Base-by-base conservation (phyloP, 2,888 invertebrate genomes). In the Calameuta pallipes region DNA sequence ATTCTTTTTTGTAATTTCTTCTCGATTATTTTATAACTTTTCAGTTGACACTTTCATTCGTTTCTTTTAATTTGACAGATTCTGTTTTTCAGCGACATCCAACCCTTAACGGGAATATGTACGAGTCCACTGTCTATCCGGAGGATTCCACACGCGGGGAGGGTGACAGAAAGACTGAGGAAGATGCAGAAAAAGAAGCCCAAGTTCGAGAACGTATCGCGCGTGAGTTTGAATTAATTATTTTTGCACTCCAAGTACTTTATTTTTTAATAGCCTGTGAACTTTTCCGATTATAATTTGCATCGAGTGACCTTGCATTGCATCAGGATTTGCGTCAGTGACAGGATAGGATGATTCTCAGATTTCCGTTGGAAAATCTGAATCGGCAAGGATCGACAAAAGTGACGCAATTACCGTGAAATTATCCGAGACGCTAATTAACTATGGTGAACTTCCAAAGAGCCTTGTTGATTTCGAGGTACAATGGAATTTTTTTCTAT, bases 81-180 rank as follows among this genome's bases (percentile, higher is more conserved):
- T 56, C 23, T 56, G 9, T 56, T 56, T 56, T 31, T 34, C 31
- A 71, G 71, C 31, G 23, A 71, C 71, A 31, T 31, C 71, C 31
- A 31, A 71, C 31, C 34, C 31, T 71, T 13, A 34, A 71, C n/a
- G 81, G 85, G 78, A 82, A 81, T 77, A 90, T 90, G 90, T 89
- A 88, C 77, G 86, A 87, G 13, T 87, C 90, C n/a, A 89, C 90
- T 76, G 89, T 90, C n/a, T 89, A 87, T 81, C 90, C 90, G 71
- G 88, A 88, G 79, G 9, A 56, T 56, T 56, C 56, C 56, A 56
- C 56, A 56, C 56, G 56, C 56, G 56, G 56, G 23, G 56, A 56
- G 9, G 23, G 23, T 6, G 56, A 9, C 6, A 6, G 56, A 9
- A 56, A 56, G 23, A 56, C 23, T 23, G 56, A 56, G 4, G 56